Base-by-base conservation (phyloP, 2,888 invertebrate species). In the Luffia ferchaultella region DNA sequence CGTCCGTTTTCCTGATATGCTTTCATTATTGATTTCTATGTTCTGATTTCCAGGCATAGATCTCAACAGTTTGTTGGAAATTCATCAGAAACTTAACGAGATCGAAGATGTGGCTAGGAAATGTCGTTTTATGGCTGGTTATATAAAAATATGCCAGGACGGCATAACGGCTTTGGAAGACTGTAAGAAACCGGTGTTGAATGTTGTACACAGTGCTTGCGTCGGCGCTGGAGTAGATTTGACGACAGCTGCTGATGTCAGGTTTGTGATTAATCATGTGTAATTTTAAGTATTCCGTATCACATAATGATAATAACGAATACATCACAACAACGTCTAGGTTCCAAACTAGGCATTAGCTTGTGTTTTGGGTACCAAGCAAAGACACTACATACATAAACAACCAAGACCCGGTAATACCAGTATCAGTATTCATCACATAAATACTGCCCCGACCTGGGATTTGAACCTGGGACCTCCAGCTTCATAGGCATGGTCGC, bases 171-270 rank as follows among this genome's bases (percentile, higher is more conserved):
- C 93, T 0, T 66, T 98, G 44, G 97, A 98, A 74, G 87, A 89
- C 68, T 98, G 98, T 63, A 80, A 86, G 2, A 98, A 98, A 70
- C 98, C 98, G 0, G 93, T 98, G 0, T 89, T 99, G 50, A 88
- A 90, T 3, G 94, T 96, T 0, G 76, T 96, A 1, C 97, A 99
- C 73, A 90, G 88, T 50, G 88, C 91, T 0, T 98, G 98, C 65
- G 86, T 99, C 50, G 99, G 99, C 0, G 98, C 90, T 0, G 98
- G 95, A 0, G 87, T 97, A 0, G 93, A 97, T 70, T 76, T 99
- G 53, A 89, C 96, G 49, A 89, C 93, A 1, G 93, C 96, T 0
- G 90, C 95, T 49, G 99, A 99, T 73, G 93, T 99, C 57, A 78
- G 88, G 83, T 80, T 56, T n/a, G n/a, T 3, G 18, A 2, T 18